Evolutionary conservation across 2,888 invertebrate genomes (phyloP), one percentile per base, ranked within the genome.

Genomic region (Ferrisia virgata): DNA sequence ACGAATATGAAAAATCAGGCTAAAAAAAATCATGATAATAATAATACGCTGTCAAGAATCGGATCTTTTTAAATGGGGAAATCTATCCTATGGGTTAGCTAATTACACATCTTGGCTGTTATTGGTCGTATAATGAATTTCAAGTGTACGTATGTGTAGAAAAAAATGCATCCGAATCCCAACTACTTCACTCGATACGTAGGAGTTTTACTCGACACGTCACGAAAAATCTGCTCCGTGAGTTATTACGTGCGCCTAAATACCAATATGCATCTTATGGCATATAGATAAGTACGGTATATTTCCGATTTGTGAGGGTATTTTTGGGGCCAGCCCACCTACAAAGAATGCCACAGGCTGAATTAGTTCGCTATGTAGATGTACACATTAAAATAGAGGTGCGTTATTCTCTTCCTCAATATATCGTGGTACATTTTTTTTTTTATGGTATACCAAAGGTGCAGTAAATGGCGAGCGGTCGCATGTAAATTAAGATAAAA

Each of bases 401-500:
- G 40, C 11, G 40, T 0, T 18, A 18, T 53, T 53, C 22, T 53
- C 22, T 53, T 22, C 8, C 53, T 53, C 6, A 4, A 40, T 40
- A 40, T 40, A 40, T 9, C 15, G 22, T 53, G 15, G 64, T 64
- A 15, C 28, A 64, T 64, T 25, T 58, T 36, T 6, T 36, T 6
- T 8, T 36, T 47, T 47, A 47, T 43, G n/a, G 4, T 6, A 4
- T 8, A 36, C 36, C 2, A 47, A 47, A 3, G 13, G 18, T 64
- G 64, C 64, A 13, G 72, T 36, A 76, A 76, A 76, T 22, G 18
- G 72, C 72, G 11, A 33, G 31, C n/a, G n/a, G n/a, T 18, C 11
- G n/a, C 72, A 36, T 76, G 72, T 76, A 76, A 76, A 76, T 76
- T 76, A 76, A 76, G 72, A 76, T 76, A 76, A 76, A 76, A 76